A percentile compares a stretch with the other conserved stretches of the same genome.
These are phyloP conservation scores for Pseudomyrmex concolor DNA, from an alignment of 1,140 invertebrate species.

Conservation along the genomic window DNA sequence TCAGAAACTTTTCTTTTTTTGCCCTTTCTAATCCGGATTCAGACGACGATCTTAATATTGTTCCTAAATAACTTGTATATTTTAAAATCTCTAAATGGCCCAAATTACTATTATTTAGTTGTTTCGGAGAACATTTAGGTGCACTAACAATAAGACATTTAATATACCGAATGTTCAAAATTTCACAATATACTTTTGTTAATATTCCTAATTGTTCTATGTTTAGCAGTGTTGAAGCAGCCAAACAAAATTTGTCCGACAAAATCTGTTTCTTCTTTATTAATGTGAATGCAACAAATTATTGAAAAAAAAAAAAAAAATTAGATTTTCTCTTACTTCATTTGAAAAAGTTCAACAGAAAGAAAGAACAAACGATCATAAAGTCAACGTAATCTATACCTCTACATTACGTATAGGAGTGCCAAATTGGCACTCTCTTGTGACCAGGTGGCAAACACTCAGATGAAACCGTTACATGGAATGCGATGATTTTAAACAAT, in stretches of 20 bases:
- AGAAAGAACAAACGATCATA: neutral
- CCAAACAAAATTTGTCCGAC: too few species aligned
- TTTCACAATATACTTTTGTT: neutral
- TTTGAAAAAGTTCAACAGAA: neutral
- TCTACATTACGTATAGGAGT: constrained; percentile 30
- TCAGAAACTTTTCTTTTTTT: constrained; percentile 28
- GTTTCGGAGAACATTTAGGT: neutral
- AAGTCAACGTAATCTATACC: neutral
- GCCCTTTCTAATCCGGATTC: constrained; percentile 19
- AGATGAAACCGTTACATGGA: constrained; percentile 9
- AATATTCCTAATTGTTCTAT: too few species aligned
- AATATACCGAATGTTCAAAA: neutral
- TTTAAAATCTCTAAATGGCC: neutral
- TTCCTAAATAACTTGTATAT: neutral
- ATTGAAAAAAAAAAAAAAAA: too few species aligned
- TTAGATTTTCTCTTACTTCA: neutral
- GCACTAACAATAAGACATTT: neutral
- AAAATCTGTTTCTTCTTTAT: too few species aligned
- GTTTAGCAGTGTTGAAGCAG: too few species aligned
- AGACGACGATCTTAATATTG: neutral
- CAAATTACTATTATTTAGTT: neutral
- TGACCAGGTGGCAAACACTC: constrained; percentile 19
- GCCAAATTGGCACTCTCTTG: constrained; percentile 24
- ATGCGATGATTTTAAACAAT: neutral
- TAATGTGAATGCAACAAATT: too few species aligned